A percentile compares a stretch with the other conserved stretches of the same genome.
Conservation (phyloP, 2,113 vertebrate genomes). For the Chlamydotis undulata region DNA sequence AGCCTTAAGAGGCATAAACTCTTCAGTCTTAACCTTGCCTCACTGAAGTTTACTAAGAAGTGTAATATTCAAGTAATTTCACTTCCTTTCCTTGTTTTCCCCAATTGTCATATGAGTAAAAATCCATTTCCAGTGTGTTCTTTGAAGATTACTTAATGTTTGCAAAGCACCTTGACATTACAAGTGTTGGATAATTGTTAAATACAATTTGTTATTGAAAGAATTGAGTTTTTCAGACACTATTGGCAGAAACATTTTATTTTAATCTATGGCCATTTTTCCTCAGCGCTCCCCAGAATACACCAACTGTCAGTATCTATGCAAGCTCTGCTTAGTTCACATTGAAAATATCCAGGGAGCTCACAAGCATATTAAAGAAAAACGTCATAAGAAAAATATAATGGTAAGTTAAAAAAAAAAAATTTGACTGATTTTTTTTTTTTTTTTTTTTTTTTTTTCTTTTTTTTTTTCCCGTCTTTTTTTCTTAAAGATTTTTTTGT, state of each 20-base stretch:
- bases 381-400: slow-evolving; percentile 98
- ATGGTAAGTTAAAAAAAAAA: slow-evolving; percentile 80
- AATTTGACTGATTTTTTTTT: neutral
- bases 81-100: neutral
- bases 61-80: neutral
- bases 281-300: slow-evolving; percentile 92
- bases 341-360: slow-evolving; percentile 98
- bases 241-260: neutral
- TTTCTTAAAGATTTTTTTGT: neutral
- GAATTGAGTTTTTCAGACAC: neutral
- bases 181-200: neutral
- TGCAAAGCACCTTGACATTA: neutral
- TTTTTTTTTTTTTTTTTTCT: neutral
- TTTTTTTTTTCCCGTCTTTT: no score
- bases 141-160: neutral
- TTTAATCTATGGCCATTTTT: slow-evolving; percentile 37
- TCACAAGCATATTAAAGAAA: slow-evolving; percentile 99
- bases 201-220: neutral
- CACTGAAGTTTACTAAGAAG: neutral
- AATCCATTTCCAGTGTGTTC: neutral
- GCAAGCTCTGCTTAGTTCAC: slow-evolving; percentile 96
- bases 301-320: slow-evolving; percentile 96
- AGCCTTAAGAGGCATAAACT: neutral
- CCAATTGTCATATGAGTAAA: neutral
- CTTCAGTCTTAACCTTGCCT: neutral